Percentiles rank a stretch among this genome's conserved stretches.
These are phyloP conservation scores for Neodon shergylaensis DNA, from an alignment of 2,113 vertebrate species.

Conservation along the genomic window DNA sequence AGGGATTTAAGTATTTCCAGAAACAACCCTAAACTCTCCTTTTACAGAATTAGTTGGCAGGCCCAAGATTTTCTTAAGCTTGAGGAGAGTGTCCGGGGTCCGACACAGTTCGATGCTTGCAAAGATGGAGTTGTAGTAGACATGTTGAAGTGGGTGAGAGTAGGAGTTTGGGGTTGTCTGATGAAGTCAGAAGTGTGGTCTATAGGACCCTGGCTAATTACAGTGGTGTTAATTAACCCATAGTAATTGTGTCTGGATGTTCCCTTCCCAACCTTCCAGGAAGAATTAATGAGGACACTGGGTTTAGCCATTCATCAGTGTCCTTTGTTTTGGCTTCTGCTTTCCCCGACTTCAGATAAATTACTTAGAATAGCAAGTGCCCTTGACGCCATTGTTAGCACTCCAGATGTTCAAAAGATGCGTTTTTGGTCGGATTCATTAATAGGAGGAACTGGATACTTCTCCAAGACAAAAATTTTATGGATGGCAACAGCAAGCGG, in stretches of 20 bases:
- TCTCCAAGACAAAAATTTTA: conserved; percentile 30
- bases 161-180: neutral
- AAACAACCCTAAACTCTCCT: neutral
- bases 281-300: neutral
- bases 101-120: accelerated
- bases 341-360: neutral
- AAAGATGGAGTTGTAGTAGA: neutral
- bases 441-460: conserved; percentile 12
- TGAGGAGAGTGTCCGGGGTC: no score
- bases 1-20: neutral
- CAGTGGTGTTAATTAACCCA: neutral
- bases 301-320: neutral
- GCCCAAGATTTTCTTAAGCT: neutral
- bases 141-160: neutral
- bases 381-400: conserved; percentile 3
- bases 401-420: conserved; percentile 16
- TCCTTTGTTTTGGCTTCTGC: conserved; percentile 31
- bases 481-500: neutral
- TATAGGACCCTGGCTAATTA: neutral
- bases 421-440: neutral
- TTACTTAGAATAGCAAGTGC: conserved; percentile 23
- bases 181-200: neutral
- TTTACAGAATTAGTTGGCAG: neutral
- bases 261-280: neutral
- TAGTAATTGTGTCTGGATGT: neutral